These are phyloP conservation scores for Ammodytes dubius DNA, from an alignment of 2,113 vertebrate genomes.

Conservation along the genomic window DNA sequence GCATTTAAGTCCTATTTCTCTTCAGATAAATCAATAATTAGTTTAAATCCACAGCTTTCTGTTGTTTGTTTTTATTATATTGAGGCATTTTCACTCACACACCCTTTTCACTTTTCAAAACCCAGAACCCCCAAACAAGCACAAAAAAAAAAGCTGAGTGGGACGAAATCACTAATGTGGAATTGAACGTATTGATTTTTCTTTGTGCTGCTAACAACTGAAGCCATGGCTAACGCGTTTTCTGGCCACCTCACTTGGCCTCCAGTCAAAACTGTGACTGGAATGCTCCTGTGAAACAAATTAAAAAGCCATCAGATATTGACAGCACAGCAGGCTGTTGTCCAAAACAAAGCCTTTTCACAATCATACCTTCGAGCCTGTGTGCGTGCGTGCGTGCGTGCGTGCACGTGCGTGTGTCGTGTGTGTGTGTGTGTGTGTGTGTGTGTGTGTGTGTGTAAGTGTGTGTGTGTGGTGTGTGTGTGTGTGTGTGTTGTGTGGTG, in stretches of 20 bases:
- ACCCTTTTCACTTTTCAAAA: slow-evolving; percentile 62
- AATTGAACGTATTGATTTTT: slow-evolving; percentile 76
- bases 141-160: slow-evolving; percentile 33
- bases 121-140: slow-evolving; percentile 47
- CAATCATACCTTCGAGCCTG: slow-evolving; percentile 1
- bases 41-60: slow-evolving; percentile 62
- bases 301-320: slow-evolving; percentile 65
- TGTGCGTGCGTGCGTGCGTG: slow-evolving; percentile 25
- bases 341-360: slow-evolving; percentile 56
- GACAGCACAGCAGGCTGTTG: slow-evolving; percentile 45
- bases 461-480: background rate
- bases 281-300: slow-evolving; percentile 57
- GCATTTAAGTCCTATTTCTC: slow-evolving; percentile 76
- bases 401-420: background rate
- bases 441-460: slow-evolving; percentile 8
- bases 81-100: slow-evolving; percentile 37
- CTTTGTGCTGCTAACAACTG: slow-evolving; percentile 38
- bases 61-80: slow-evolving; percentile 25
- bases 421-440: slow-evolving; percentile 6
- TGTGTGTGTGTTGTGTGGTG: slow-evolving; percentile 14
- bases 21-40: slow-evolving; percentile 77
- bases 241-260: slow-evolving; percentile 50
- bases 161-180: slow-evolving; percentile 71
- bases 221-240: slow-evolving; percentile 44
- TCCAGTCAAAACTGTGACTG: slow-evolving; percentile 51